A percentile compares a stretch with the other conserved stretches of the same genome.
Evolutionary conservation across 2,113 vertebrate species (phyloP).

Genomic region (Tachysurus fulvidraco): DNA sequence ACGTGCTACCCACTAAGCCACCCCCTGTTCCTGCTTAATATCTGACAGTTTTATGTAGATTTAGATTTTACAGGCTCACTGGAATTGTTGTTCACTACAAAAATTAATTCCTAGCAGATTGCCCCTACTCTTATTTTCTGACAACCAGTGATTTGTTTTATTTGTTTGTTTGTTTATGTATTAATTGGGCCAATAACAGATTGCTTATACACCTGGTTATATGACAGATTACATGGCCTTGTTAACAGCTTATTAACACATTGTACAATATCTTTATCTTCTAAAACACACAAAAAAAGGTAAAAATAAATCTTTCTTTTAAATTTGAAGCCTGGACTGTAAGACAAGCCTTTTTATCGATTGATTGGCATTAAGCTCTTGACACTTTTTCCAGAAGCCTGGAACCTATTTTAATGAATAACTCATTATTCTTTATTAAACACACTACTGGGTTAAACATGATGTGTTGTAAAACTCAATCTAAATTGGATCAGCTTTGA

Average conservation of each 20-base stretch:
- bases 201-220: not conserved
- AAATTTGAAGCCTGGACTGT: not conserved
- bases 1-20: too few species aligned
- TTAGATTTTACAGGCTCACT: not conserved
- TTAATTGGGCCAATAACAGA: not conserved
- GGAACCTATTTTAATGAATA: not conserved
- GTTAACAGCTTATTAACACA: not conserved
- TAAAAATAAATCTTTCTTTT: too few species aligned
- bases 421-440: not conserved
- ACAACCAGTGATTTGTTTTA: not conserved
- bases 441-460: not conserved
- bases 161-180: not conserved
- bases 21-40: not conserved
- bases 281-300: not conserved
- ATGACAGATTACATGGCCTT: not conserved
- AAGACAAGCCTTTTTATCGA: not conserved
- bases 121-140: not conserved
- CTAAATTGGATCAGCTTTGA: not conserved
- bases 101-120: not conserved
- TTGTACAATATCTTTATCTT: not conserved
- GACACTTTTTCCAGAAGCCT: not conserved
- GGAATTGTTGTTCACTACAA: not conserved
- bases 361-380: not conserved
- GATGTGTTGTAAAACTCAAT: not conserved
- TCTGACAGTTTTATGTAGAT: not conserved